These are phyloP conservation scores for Picathartes gymnocephalus DNA, from an alignment of 2,113 vertebrate species.

Conservation along the genomic window DNA sequence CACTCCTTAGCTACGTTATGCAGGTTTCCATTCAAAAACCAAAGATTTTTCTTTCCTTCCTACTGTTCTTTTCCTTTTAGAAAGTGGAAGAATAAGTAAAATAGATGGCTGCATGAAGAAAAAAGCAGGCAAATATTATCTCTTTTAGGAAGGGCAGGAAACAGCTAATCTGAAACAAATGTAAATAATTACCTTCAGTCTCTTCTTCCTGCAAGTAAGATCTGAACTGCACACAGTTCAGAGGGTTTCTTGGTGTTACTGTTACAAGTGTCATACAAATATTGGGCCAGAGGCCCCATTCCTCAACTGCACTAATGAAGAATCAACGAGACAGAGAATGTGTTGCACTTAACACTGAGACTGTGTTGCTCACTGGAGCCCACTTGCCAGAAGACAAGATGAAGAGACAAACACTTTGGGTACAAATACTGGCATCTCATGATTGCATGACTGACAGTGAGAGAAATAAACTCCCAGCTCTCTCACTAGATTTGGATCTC, in stretches of 20 bases:
- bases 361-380: neutral
- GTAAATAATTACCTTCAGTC: neutral
- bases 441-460: fast-evolving
- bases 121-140: neutral
- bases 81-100: neutral
- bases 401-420: neutral
- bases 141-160: neutral
- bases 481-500: neutral
- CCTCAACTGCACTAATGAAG: neutral
- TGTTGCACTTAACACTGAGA: neutral
- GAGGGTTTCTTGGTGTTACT: neutral
- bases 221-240: neutral
- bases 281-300: neutral
- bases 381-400: neutral
- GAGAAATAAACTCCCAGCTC: neutral
- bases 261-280: neutral
- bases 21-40: neutral
- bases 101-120: neutral
- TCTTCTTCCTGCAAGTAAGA: neutral
- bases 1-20: fast-evolving
- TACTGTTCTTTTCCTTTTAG: neutral
- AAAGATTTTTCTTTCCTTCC: neutral
- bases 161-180: neutral
- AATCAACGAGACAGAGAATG: neutral
- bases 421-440: neutral